Conservation (phyloP, 2,113 vertebrate species). For the Cephalopholis sonnerati region DNA sequence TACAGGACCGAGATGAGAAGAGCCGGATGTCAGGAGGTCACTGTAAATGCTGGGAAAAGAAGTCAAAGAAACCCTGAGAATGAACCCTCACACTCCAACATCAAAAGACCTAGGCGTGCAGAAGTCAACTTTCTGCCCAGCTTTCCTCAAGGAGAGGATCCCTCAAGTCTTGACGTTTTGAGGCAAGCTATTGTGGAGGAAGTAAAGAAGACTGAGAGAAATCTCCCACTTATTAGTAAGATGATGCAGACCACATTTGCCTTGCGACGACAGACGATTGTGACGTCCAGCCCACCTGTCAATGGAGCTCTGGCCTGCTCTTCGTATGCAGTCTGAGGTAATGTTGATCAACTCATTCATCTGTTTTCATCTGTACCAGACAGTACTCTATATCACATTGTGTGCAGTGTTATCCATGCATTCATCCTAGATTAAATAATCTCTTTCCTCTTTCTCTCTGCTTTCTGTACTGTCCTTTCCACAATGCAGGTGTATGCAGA, state of each 20-base stretch:
- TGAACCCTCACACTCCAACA: conserved; percentile 43
- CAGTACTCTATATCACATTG: conserved; percentile 26
- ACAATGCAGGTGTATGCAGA: conserved; percentile 31
- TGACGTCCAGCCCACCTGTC: background rate
- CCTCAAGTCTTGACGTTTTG: conserved; percentile 39
- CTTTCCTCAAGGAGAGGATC: conserved; percentile 51
- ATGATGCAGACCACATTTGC: background rate
- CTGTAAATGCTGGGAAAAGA: conserved; percentile 59
- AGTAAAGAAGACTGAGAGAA: conserved; percentile 9
- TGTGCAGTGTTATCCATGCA: background rate
- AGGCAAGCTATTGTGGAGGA: conserved; percentile 47
- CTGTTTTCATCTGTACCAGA: conserved; percentile 3
- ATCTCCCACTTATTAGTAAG: background rate
- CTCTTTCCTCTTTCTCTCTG: background rate
- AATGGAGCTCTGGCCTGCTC: background rate
- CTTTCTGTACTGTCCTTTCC: background rate
- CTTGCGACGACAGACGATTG: background rate
- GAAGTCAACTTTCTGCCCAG: conserved; percentile 56
- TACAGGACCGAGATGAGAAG: conserved; percentile 26
- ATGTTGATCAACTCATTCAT: background rate
- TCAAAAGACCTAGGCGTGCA: conserved; percentile 50
- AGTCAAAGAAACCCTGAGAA: conserved; percentile 37
- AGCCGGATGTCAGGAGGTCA: conserved; percentile 51
- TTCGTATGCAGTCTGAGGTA: background rate
- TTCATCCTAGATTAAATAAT: background rate